Conservation (phyloP, 2,888 invertebrate genomes). For the Coecobrya sp. region DNA sequence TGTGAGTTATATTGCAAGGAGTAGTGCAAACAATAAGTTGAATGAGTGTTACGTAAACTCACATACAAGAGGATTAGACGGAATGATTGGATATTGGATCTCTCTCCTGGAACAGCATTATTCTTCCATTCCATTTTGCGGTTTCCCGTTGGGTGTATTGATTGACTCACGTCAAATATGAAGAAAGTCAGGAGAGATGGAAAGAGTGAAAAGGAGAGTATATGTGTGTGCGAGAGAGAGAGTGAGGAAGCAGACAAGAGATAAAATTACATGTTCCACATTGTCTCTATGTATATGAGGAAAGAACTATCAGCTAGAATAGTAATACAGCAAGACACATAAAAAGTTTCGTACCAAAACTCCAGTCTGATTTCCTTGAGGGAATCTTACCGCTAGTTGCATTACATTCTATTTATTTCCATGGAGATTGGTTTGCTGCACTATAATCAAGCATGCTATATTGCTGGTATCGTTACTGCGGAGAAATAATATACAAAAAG, state of each 20-base stretch:
- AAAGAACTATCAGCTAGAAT: constrained; percentile 11
- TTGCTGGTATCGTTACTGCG: neutral
- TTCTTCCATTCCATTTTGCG: constrained; percentile 59
- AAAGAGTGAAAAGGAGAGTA: neutral
- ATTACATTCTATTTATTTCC: constrained; percentile 65
- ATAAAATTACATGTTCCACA: constrained; percentile 47
- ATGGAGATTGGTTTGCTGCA: constrained; percentile 63
- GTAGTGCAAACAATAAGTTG: constrained; percentile 41
- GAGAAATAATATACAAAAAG: constrained; percentile 51
- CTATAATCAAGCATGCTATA: constrained; percentile 21
- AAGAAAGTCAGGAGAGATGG: constrained; percentile 52
- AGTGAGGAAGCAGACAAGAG: constrained; percentile 40
- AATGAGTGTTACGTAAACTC: constrained; percentile 29
- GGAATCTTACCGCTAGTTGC: constrained; percentile 70
- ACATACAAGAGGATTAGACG: constrained; percentile 28
- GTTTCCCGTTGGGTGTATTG: constrained; percentile 62
- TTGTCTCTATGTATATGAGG: constrained; percentile 49
- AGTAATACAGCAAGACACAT: constrained; percentile 14
- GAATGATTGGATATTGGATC: constrained; percentile 64
- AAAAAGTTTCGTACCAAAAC: constrained; percentile 26
- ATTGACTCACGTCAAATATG: constrained; percentile 74
- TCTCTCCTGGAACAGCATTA: constrained; percentile 52
- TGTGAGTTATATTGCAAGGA: neutral
- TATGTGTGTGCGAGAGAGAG: neutral
- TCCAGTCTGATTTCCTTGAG: constrained; percentile 62